Base-by-base conservation (phyloP, 2,113 vertebrate genomes). In the Fregetta grallaria region DNA sequence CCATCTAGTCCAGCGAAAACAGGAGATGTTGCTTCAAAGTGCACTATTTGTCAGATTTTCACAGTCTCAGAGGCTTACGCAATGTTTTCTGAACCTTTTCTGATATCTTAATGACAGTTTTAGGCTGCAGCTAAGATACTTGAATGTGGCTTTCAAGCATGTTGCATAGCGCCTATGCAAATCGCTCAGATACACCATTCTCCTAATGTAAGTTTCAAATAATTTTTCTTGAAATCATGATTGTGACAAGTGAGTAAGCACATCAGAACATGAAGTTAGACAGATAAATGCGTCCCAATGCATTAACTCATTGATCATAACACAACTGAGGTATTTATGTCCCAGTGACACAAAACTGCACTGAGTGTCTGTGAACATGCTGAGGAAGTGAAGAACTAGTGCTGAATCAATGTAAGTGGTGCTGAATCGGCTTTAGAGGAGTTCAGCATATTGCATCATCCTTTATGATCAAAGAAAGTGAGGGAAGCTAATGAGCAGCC, bases 381-480 rank as follows among this genome's bases (percentile, higher is more conserved):
- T 52, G 44, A 87, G 70, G 73, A 94, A 90, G 40, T 49, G 44
- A 52, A 84, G 79, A 90, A 34, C 27, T 61, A 49, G 6, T 86
- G 83, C 79, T 94, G 94, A 95, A 92, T 84, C 75, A 65, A 38
- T 47, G 47, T n/a, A 17, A 88, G 55, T 36, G 65, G 27, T 91
- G 73, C 91, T 95, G 95, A 97, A 91, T 95, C 73, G 92, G 84
- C 59, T 38, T 61, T 78, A n/a, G 40, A 53, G 29, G 7, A 91
- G 70, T n/a, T 92, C 76, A 92, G 71, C 32, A 70, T 26, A 26
- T 78, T 90, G 86, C 86, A 91, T 91, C 89, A 86, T 17, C 53
- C 73, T 82, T 90, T 53, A 45, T 66, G 86, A 97, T 91, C 91
- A 94, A 95, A 97, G 84, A 58, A 89, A 97, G 49, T 22, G 80